Base-by-base conservation (phyloP, 2,888 invertebrate genomes). In the Melanargia galathea region DNA sequence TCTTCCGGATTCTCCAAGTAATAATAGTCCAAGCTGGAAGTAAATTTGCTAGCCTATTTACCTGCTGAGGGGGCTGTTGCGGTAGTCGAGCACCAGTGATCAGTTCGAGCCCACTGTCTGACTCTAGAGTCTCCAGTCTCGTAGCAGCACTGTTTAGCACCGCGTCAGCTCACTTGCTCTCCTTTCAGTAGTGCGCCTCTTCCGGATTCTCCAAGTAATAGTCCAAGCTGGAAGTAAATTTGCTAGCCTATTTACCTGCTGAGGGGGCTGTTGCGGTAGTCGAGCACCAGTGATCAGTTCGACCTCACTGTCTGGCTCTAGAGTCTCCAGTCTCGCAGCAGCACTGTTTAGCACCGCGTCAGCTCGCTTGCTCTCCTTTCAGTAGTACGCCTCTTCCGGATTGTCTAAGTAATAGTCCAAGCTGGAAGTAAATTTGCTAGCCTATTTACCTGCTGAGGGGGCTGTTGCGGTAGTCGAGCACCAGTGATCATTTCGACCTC, bases 401-500 rank as follows among this genome's bases (percentile, higher is more conserved):
- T 79, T 79, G 40, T 85, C 83, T 64, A 84, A 71, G 65, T 83
- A 87, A 69, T 84, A 89, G 54, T 87, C 86, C 64, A 87, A 64
- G 30, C 89, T 90, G 79, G 58, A 84, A 86, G n/a, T n/a, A n/a
- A n/a, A n/a, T n/a, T n/a, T n/a, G n/a, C n/a, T n/a, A n/a, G n/a
- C n/a, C n/a, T n/a, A n/a, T 7, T 30, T 72, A 88, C 88, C 84
- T 87, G 89, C 43, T 87, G 87, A 2, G 89, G 88, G 13, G 87
- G 87, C 49, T 88, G 89, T 66, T 87, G 90, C 0, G 91, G 89
- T 7, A 79, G 78, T 62, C 86, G 85, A 0, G 81, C 86, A 54
- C 90, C 91, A 6, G 91, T 89, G 1, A 92, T 79, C 45, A 92
- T 75, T 65, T 92, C 92, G 38, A 92, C 91, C 67, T 92, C 90